Evolutionary conservation across 2,797 vertebrate genomes (phyloP).

Genomic region (Hafferia zeledoni): DNA sequence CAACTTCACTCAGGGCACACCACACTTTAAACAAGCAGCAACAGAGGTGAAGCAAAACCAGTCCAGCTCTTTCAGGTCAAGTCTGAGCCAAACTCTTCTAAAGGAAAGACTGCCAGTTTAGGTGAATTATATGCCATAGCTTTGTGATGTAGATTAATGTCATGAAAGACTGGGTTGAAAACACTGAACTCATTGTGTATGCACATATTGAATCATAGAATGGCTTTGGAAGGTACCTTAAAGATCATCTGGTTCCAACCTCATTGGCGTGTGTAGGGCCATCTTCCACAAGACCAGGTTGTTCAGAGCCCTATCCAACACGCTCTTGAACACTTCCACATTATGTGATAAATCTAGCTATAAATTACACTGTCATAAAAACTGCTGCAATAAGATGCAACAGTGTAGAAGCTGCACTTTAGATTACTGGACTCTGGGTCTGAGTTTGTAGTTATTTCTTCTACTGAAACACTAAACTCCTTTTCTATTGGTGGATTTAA

Average conservation of each 20-base stretch:
- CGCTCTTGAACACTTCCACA: not conserved
- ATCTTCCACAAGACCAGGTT: not conserved
- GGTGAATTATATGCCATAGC: not conserved
- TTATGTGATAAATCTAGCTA: conserved; percentile 13
- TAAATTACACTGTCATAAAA: conserved; percentile 15
- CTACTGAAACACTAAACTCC: not conserved
- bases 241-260: not conserved
- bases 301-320: not conserved
- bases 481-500: not conserved
- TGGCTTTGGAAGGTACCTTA: not conserved
- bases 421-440: not conserved
- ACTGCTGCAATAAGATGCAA: not conserved
- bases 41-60: not conserved
- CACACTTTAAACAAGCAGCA: not conserved
- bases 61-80: not conserved
- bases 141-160: not conserved
- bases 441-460: not conserved
- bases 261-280: not conserved
- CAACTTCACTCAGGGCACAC: not conserved
- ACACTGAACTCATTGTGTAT: not conserved
- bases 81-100: not conserved
- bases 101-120: not conserved
- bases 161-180: not conserved
- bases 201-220: not conserved
- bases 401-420: not conserved